Conservation (phyloP, 1,140 invertebrate genomes). For the Cephus cinctus region DNA sequence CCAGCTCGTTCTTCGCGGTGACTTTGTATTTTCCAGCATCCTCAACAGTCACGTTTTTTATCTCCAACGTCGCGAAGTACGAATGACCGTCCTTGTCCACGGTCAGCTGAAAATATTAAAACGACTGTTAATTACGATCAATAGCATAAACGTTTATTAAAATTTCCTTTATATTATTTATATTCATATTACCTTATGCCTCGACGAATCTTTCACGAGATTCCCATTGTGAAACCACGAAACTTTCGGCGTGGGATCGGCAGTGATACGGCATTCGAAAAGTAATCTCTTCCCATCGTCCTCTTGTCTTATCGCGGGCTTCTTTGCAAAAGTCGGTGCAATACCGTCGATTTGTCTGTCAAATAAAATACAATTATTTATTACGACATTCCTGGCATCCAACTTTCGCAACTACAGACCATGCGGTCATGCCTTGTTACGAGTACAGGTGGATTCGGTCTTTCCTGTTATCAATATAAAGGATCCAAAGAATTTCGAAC, state of each 20-base stretch:
- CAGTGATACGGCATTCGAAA: constrained; percentile 94
- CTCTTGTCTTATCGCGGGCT: constrained; percentile 94
- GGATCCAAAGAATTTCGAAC: no score
- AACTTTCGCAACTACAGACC: no score
- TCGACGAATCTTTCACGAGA: constrained; percentile 71
- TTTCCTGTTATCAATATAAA: no score
- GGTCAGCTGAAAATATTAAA: constrained; percentile 65
- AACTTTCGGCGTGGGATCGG: constrained; percentile 88
- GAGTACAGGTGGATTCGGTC: no score
- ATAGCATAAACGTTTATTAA: constrained; percentile 8
- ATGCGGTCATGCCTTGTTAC: no score
- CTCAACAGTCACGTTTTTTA: constrained; percentile 91
- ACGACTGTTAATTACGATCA: neutral
- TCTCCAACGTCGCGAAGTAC: constrained; percentile 89
- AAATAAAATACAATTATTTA: constrained; percentile 25
- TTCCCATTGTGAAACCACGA: constrained; percentile 88
- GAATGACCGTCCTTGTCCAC: constrained; percentile 90
- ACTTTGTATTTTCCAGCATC: constrained; percentile 97
- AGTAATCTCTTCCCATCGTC: constrained; percentile 93
- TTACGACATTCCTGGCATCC: no score
- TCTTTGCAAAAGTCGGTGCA: constrained; percentile 96
- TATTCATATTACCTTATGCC: constrained; percentile 73
- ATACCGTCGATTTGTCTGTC: constrained; percentile 94
- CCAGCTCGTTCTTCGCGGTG: constrained; percentile 93
- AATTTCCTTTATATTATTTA: neutral